Evolutionary conservation across 2,888 invertebrate genomes (phyloP), one percentile per base, ranked within the genome.

Genomic region (Microctonus brassicae): DNA sequence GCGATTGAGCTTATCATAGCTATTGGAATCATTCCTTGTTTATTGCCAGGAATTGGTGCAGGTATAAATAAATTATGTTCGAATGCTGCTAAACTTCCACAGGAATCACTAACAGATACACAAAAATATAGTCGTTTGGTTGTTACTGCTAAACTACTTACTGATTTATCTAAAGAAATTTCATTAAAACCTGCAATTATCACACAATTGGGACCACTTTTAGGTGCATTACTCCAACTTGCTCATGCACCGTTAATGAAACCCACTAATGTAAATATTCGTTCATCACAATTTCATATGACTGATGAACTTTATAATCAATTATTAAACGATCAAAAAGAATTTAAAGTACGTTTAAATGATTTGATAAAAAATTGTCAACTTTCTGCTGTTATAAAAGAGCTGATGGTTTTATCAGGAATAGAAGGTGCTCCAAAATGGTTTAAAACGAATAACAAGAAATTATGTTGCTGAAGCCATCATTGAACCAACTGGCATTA

Each of bases 181-280:
- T 67, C 77, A 7, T 74, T 86, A 58, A 79, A 80, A 60, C 76
- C 82, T 26, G 79, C 78, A 20, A 70, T 85, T 33, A 29, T 85
- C 60, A 72, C 76, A 26, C 81, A 83, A 64, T 22, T 87, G 11
- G 82, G 82, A 33, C 75, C 81, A 6, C 88, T 94, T 76, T 86
- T 95, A 64, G 92, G 92, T 70, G 91, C 91, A 2, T 86, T 94
- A 33, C 90, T 94, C 78, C 94, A 94, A 86, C 87, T 95, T 62
- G 89, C 91, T 29, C 91, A 91, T 88, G 92, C 92, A 42, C 93
- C 93, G 7, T 81, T 94, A 36, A 91, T 90, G 74, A 91, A 92
- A 86, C 92, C 93, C 69, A 86, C 89, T 0, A 39, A 57, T 2
- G 72, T 77, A 2, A 81, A 84, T 6, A 60, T 57, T 33, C 55